These are phyloP conservation scores for Pygoscelis adeliae DNA, from an alignment of 2,113 vertebrate genomes.

Conservation along the genomic window DNA sequence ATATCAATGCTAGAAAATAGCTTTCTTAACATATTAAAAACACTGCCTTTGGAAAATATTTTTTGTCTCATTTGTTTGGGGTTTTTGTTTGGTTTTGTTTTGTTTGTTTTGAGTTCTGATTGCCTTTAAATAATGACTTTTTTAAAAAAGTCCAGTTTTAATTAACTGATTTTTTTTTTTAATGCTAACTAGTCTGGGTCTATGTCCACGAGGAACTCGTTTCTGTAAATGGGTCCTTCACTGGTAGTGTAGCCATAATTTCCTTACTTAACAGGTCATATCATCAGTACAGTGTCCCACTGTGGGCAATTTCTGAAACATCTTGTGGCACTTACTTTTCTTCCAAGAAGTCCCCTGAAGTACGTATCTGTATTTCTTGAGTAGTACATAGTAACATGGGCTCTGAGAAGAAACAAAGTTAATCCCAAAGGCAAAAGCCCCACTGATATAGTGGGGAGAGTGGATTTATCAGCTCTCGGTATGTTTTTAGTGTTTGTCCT, in stretches of 20 bases:
- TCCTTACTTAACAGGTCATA: background rate
- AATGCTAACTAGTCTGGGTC: background rate
- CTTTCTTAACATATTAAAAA: background rate
- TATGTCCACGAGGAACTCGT: fast-evolving
- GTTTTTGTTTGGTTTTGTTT: background rate
- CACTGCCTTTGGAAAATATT: background rate
- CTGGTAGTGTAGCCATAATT: background rate
- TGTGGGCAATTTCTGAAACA: background rate
- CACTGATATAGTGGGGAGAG: background rate
- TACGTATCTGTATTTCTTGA: background rate
- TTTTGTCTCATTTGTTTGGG: background rate
- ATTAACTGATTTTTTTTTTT: background rate
- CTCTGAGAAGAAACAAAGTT: background rate
- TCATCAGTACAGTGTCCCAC: background rate
- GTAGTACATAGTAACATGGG: background rate
- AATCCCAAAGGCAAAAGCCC: background rate
- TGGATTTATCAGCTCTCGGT: background rate
- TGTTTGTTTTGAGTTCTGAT: background rate
- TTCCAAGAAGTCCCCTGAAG: background rate
- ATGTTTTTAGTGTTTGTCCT: background rate
- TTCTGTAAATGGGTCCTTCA: background rate
- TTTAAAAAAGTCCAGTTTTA: background rate
- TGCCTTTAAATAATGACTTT: background rate
- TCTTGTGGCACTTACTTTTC: background rate
- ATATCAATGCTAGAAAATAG: background rate